Percentiles rank a stretch among this genome's conserved stretches.
phyloP scores from a whole-genome alignment of 2,113 vertebrate genomes.

The Oreochromis tanganicae region DNA sequence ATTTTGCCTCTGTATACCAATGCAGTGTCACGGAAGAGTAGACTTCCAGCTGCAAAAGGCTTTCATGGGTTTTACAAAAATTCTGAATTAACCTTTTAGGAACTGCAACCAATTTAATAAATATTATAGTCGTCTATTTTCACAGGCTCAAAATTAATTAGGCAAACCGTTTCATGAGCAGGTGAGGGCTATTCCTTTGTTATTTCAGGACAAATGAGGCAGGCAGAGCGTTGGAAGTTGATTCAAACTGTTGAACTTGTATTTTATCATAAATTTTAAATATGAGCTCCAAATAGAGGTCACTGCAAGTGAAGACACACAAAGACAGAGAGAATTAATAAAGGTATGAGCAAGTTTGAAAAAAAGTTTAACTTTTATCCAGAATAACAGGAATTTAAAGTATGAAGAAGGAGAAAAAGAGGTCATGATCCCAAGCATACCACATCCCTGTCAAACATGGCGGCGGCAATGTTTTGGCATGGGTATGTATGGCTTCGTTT shows the following conservation, averaged over 20 bases:
- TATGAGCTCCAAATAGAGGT: background rate
- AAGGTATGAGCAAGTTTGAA: background rate
- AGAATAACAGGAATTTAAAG: background rate
- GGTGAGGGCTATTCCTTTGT: background rate
- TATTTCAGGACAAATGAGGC: background rate
- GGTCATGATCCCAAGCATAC: background rate
- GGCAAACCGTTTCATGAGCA: background rate
- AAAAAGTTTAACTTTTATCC: background rate
- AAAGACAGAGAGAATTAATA: background rate
- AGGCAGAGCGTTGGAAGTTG: background rate
- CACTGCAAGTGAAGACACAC: background rate
- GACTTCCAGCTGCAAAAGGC: background rate
- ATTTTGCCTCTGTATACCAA: background rate
- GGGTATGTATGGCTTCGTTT: background rate
- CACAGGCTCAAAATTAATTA: background rate
- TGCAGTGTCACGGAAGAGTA: background rate
- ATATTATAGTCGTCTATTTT: background rate
- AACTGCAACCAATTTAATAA: background rate
- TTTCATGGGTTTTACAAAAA: background rate
- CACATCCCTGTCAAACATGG: background rate
- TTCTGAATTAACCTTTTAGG: background rate
- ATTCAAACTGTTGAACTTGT: background rate
- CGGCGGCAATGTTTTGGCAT: rapidly evolving
- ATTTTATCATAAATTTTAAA: background rate
- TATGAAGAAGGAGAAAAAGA: background rate